Evolutionary conservation across 2,113 vertebrate genomes (phyloP), one percentile per base, ranked within the genome.

Genomic region (Crotophaga sulcirostris): DNA sequence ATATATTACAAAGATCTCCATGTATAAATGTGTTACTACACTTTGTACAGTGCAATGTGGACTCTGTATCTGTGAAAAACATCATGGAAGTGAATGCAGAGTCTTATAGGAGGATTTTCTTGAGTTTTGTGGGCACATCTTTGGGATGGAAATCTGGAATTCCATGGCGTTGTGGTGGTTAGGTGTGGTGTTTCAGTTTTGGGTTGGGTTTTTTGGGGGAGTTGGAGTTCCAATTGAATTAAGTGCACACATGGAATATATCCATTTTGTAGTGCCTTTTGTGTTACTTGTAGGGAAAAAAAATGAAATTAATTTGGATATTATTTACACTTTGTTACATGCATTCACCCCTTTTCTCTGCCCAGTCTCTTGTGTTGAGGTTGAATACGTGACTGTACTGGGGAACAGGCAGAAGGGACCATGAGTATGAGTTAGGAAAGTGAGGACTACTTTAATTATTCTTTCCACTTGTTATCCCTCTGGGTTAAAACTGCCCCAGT

Each of bases 311-410:
- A 44, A 25, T 40, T 47, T 29, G 21, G 4, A 13, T 59, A 3
- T 81, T 90, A 34, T 25, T 89, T 66, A 11, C 24, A 29, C 34
- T 36, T 1, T 20, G 6, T 52, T 45, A 14, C 11, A 13, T 47
- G 23, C 12, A 5, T 51, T 40, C 3, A 55, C 2, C 40, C 33
- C 15, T 78, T 5, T 8, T 55, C 26, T 67, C 54, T 38, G 49
- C 38, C 17, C 11, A 2, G 1, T 21, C 45, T 56, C 25, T 52
- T 62, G 26, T 0, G 0, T 11, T 58, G 69, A 58, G 5, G 42
- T 52, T 81, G 59, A 77, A 44, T 52, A 14, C 0, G 5, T 33
- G n/a, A 7, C 34, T 31, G 5, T 38, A 20, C 15, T 40, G 18
- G 51, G 18, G 14, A 60, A 9, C 15, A 69, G 45, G 31, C 51